Evolutionary conservation across 2,113 vertebrate genomes (phyloP).

Genomic region (Crotalus horridus): DNA sequence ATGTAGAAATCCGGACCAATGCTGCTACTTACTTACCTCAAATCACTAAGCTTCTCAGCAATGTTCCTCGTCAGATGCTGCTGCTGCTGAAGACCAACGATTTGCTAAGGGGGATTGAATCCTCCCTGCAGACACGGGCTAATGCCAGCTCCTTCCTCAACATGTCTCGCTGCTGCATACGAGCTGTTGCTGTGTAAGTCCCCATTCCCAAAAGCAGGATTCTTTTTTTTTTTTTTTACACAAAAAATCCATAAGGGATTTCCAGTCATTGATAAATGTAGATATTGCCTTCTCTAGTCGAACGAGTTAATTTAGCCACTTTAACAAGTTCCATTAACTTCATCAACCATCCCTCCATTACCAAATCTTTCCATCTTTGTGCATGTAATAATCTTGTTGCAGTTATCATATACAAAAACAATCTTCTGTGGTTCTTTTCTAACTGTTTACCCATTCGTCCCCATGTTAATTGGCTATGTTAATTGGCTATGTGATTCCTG

Average conservation of each 20-base stretch:
- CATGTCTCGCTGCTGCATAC: constrained; percentile 94
- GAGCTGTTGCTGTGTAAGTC: constrained; percentile 82
- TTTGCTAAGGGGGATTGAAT: constrained; percentile 90
- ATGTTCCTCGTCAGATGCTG: constrained; percentile 90
- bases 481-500: constrained; percentile 4
- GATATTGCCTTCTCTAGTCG: not conserved
- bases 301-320: not conserved
- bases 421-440: not conserved
- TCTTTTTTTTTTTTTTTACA: not conserved
- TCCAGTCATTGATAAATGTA: not conserved
- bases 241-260: not conserved
- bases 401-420: not conserved
- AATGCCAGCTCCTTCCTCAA: constrained; percentile 91
- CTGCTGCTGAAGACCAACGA: constrained; percentile 97
- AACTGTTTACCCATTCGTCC: not conserved
- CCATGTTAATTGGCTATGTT: not conserved
- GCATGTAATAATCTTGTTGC: not conserved
- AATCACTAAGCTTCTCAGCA: constrained; percentile 90
- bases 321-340: not conserved
- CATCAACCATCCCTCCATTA: not conserved
- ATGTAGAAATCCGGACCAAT: constrained; percentile 84
- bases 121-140: constrained; percentile 81
- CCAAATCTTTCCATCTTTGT: not conserved
- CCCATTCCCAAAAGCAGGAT: not conserved
- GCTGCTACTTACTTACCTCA: constrained; percentile 88